phyloP scores from a whole-genome alignment of 2,797 vertebrate species.

The Coendou prehensilis region DNA sequence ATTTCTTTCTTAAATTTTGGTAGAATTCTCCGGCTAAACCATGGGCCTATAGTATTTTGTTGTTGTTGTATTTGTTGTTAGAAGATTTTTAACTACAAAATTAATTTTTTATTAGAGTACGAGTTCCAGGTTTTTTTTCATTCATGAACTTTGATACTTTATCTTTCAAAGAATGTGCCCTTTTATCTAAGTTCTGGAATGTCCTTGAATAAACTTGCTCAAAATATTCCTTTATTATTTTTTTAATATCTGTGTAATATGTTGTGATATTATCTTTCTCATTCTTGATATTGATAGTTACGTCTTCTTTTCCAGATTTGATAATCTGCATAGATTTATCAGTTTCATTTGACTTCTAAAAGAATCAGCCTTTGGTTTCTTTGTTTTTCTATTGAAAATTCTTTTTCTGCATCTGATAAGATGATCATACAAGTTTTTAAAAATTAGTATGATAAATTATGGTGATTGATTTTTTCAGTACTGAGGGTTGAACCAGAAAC shows the following conservation, averaged over 20 bases:
- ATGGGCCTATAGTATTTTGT: background rate
- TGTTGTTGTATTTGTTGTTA: background rate
- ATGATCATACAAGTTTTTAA: background rate
- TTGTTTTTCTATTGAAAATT: background rate
- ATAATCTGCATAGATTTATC: constrained; percentile 4
- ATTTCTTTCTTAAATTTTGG: background rate
- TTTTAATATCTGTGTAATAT: background rate
- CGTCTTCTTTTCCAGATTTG: background rate
- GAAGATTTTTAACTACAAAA: constrained; percentile 3
- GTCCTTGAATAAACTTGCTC: background rate
- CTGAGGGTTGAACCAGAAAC: background rate
- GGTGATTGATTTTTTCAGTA: background rate
- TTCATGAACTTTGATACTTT: background rate
- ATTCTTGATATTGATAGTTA: background rate
- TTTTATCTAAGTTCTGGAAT: background rate
- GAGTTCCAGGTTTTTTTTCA: background rate
- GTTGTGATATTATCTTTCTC: background rate
- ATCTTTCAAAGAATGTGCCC: background rate
- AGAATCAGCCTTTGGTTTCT: background rate
- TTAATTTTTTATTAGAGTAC: background rate
- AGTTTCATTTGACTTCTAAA: constrained; percentile 35
- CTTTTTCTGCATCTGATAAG: background rate
- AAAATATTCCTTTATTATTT: background rate
- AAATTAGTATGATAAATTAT: background rate
- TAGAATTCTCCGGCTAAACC: background rate